Conservation (phyloP, 2,888 invertebrate genomes). For the Cactoblastis cactorum region DNA sequence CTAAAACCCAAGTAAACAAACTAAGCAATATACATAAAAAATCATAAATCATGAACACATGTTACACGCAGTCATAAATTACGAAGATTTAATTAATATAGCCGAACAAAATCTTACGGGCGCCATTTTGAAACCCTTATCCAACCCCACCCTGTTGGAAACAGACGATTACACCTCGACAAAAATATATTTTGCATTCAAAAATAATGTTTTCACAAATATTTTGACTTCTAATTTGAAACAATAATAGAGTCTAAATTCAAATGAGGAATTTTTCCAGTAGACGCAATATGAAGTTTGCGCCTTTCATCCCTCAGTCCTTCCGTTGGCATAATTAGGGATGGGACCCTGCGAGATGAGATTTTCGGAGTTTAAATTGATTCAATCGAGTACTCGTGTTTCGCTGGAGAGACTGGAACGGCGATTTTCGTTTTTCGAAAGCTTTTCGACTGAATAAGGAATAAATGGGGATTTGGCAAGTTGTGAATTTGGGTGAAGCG, state of each 20-base stretch:
- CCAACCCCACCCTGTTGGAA: slow-evolving; percentile 59
- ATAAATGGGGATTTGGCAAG: slow-evolving; percentile 49
- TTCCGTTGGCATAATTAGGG: slow-evolving; percentile 75
- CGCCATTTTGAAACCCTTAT: slow-evolving; percentile 74
- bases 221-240: slow-evolving; percentile 21
- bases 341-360: slow-evolving; percentile 71
- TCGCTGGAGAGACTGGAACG: slow-evolving; percentile 49
- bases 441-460: slow-evolving; percentile 46
- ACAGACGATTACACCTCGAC: slow-evolving; percentile 71
- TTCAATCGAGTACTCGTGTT: slow-evolving; percentile 72
- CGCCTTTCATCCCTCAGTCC: slow-evolving; percentile 62
- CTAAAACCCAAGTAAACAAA: slow-evolving; percentile 9
- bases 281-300: slow-evolving; percentile 37
- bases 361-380: slow-evolving; percentile 74
- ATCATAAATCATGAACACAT: slow-evolving; percentile 70
- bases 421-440: slow-evolving; percentile 34
- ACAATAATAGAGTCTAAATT: slow-evolving; percentile 26
- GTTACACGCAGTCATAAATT: slow-evolving; percentile 69
- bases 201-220: slow-evolving; percentile 21
- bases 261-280: slow-evolving; percentile 27
- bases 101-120: slow-evolving; percentile 75
- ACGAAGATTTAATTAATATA: slow-evolving; percentile 78
- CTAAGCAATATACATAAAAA: slow-evolving; percentile 36
- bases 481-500: slow-evolving; percentile 23
- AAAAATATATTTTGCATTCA: slow-evolving; percentile 34